Conservation (phyloP, 2,113 vertebrate species). For the Garra rufa region DNA sequence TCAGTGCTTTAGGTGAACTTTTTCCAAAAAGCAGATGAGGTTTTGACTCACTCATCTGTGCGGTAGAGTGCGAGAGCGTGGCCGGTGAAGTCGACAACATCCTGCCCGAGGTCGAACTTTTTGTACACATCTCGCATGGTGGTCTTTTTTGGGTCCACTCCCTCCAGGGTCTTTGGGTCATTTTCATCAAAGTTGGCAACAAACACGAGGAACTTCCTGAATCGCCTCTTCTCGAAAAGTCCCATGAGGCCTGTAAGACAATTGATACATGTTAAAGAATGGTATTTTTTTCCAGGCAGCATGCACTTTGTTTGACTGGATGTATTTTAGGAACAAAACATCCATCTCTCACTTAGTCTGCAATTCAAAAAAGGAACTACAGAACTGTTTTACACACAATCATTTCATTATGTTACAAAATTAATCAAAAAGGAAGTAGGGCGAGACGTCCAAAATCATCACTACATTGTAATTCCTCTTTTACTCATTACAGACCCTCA, state of each 20-base stretch:
- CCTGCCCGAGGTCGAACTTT: constrained; percentile 88
- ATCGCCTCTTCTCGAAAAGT: constrained; percentile 93
- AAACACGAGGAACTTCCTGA: constrained; percentile 88
- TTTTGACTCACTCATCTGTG: constrained; percentile 91
- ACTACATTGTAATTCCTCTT: constrained; percentile 4
- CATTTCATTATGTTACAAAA: neutral
- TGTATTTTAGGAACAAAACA: neutral
- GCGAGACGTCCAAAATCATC: neutral
- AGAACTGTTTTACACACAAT: neutral
- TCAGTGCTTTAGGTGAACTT: neutral
- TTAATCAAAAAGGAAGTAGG: constrained; percentile 8
- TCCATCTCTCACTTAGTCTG: neutral
- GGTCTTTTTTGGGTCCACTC: constrained; percentile 85
- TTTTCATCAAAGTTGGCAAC: constrained; percentile 89
- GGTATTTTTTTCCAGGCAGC: neutral
- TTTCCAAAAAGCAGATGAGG: no score
- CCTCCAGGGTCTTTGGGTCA: constrained; percentile 85
- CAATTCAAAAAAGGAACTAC: neutral
- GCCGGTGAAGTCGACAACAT: constrained; percentile 95
- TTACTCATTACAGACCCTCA: neutral
- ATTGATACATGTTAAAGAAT: neutral
- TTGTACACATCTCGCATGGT: constrained; percentile 89
- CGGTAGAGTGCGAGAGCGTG: constrained; percentile 95
- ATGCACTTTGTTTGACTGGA: neutral
- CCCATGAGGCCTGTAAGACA: constrained; percentile 87